Evolutionary conservation across 2,888 invertebrate genomes (phyloP), one percentile per base, ranked within the genome.

Genomic region (Pseudococcus longispinus): DNA sequence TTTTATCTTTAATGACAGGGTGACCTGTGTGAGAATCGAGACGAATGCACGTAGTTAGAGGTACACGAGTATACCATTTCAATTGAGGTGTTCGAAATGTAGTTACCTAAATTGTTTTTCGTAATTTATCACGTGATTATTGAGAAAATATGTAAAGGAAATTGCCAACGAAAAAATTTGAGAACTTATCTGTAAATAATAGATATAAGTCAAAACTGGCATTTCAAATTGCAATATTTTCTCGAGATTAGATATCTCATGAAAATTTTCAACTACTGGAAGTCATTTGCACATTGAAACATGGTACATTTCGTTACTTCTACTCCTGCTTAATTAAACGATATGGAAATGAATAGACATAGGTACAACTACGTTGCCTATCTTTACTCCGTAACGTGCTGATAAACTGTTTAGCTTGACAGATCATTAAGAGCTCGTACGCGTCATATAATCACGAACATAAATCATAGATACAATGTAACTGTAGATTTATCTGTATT

Each of bases 1-100:
- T 80, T 80, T 80, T 80, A 80, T 80, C 77, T 42, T 42, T 42
- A n/a, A 80, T 26, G 60, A 60, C 60, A 60, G 42, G 77, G 77
- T 80, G 42, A 80, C 77, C 42, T 20, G 13, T 8, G n/a, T 15
- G 77, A 80, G 42, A 80, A 42, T 42, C 18, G 74, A 32, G 74
- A 18, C 74, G 60, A 60, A 60, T 55, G 6, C 60, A n/a, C 8
- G n/a, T 51, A 3, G n/a, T n/a, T n/a, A 37, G 37, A 37, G 4
- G 37, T 23, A 13, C 13, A 60, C 20, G 23, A 60, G 5, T 60
- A 1, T 60, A 60, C 9, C 1, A 60, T 60, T 20, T 9, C 15
- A 74, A 42, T 15, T 3, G 51, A 51, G 51, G n/a, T 51, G 13
- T 60, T 60, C 23, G 6, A 23, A 60, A 60, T 55, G 55, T 9